Base-by-base conservation (phyloP, 2,888 invertebrate genomes). In the Coelinius sp. region DNA sequence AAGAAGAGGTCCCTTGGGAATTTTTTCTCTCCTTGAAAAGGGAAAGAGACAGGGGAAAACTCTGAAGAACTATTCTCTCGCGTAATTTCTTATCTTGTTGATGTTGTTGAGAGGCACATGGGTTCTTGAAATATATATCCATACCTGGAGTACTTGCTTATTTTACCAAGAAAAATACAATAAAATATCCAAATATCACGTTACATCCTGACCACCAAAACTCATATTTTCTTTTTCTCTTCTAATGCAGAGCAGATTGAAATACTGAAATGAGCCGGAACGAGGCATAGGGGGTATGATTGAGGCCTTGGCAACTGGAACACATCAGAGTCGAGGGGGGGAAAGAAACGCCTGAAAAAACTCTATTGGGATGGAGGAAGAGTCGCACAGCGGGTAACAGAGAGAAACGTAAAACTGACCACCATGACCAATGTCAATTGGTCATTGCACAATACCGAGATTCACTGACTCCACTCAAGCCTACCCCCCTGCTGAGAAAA, bases 11-110 rank as follows among this genome's bases (percentile, higher is more conserved):
- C 59, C 59, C 62, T 17, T 12, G 68, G 56, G 68, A 56, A 17
- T 20, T 49, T 53, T 35, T 35, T 31, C 59, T 2, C 10, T 27
- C 63, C 22, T 7, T 1, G 10, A 1, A 41, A 22, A 22, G 22
- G 12, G 12, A 20, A 63, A 59, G 17, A 68, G 12, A 53, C 68
- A 41, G 24, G 35, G 17, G 22, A 35, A 31, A 52, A 38, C 25
- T 38, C 38, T 35, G 49, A 52, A 10, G 20, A 20, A 20, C 27
- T 59, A 59, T 35, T 59, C 82, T 81, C 81, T 78, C 83, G 81
- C 80, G 84, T 85, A 85, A 85, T 84, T 82, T 78, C 84, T 85
- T 86, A 85, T 86, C 86, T 84, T 85, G 85, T 85, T 82, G 35
- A 17, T 17, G 59, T 14, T 22, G 56, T 20, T 24, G 83, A 83